phyloP scores from a whole-genome alignment of 2,113 vertebrate genomes.

The Garra rufa region DNA sequence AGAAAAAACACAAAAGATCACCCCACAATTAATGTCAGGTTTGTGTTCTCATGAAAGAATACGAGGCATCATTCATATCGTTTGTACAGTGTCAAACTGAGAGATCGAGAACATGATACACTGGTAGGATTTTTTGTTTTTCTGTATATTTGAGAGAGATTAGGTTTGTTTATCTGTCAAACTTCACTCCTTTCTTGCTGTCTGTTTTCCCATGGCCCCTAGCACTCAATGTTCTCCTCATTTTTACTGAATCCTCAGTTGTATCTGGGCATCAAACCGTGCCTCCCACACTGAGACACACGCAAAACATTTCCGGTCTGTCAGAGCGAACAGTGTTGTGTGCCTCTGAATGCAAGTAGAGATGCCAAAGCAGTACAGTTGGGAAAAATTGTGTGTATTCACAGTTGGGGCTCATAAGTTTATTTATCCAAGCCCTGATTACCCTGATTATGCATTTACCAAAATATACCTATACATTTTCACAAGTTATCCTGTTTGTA shows the following conservation, averaged over 20 bases:
- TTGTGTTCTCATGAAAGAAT: background rate
- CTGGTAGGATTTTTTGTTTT: background rate
- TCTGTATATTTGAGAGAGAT: background rate
- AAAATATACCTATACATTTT: background rate
- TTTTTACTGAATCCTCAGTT: constrained; percentile 10
- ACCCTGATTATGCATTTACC: background rate
- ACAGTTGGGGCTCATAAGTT: background rate
- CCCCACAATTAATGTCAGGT: background rate
- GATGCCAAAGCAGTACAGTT: background rate
- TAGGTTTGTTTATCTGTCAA: constrained; percentile 29
- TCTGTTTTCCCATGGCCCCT: constrained; percentile 28
- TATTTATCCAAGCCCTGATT: no score
- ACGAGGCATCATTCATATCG: background rate
- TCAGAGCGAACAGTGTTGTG: background rate
- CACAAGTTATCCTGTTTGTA: background rate
- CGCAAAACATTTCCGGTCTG: constrained; percentile 9
- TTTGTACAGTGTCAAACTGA: background rate
- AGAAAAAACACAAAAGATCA: background rate
- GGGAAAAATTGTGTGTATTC: background rate
- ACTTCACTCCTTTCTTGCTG: background rate
- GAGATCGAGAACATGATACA: background rate
- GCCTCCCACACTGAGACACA: constrained; percentile 19
- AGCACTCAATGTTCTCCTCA: background rate
- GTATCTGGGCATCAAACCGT: constrained; percentile 25
- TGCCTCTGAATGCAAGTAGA: background rate